Percentiles rank a stretch among this genome's conserved stretches.
phyloP scores from a whole-genome alignment of 2,797 vertebrate species.

The Enteromius thamalakanensis region DNA sequence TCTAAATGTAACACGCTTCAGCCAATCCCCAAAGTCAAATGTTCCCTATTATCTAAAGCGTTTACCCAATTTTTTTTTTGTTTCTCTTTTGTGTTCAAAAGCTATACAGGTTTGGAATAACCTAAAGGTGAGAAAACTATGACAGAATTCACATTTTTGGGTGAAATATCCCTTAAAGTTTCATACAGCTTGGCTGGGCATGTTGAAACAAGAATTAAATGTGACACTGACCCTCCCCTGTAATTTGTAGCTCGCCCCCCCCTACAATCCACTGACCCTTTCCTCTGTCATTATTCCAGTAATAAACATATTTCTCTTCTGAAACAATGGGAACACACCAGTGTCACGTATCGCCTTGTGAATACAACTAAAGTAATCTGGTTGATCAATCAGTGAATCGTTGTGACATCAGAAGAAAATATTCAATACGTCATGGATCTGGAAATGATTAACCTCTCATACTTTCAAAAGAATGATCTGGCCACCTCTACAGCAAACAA shows the following conservation, averaged over 20 bases:
- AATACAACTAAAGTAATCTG: not conserved
- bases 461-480: not conserved
- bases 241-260: not conserved
- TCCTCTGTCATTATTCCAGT: not conserved
- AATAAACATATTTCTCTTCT: not conserved
- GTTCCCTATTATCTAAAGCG: too few relatives aligned
- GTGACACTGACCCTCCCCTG: slow-evolving; percentile 36
- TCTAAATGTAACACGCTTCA: too few relatives aligned
- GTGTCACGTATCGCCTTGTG: not conserved
- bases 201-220: slow-evolving; percentile 44
- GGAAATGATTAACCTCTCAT: slow-evolving; percentile 9
- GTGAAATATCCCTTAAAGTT: not conserved
- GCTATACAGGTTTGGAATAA: not conserved
- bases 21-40: too few relatives aligned
- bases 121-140: not conserved
- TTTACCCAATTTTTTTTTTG: too few relatives aligned
- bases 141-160: not conserved
- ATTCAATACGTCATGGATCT: slow-evolving; percentile 10
- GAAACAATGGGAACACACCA: slow-evolving; percentile 4
- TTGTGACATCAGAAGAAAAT: not conserved
- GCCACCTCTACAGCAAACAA: not conserved
- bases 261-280: not conserved
- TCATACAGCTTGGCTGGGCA: slow-evolving; percentile 15
- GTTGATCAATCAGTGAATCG: not conserved
- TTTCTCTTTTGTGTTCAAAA: not conserved